phyloP scores from a whole-genome alignment of 2,113 vertebrate genomes.

The Globicephala melas region DNA sequence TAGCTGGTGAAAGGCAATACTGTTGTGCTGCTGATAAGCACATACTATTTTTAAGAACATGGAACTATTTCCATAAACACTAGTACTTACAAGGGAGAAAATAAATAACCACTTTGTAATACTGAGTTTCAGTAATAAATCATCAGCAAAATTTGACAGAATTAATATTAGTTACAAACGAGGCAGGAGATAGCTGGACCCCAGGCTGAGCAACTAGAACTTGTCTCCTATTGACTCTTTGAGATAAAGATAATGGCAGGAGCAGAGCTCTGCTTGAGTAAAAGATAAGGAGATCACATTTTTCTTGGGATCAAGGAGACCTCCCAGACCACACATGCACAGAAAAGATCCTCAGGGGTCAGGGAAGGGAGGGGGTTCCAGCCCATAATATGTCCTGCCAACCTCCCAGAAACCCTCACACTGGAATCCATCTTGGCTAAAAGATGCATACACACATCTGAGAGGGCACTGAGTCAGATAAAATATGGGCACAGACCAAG shows the following conservation, averaged over 20 bases:
- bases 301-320: neutral
- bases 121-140: neutral
- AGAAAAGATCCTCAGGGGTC: neutral
- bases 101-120: neutral
- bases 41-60: slow-evolving; percentile 43
- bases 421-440: neutral
- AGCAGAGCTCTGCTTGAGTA: neutral
- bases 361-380: rapidly evolving
- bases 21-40: slow-evolving; percentile 58
- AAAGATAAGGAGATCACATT: neutral
- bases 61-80: slow-evolving; percentile 46
- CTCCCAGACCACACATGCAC: neutral
- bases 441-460: neutral
- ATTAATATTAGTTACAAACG: neutral
- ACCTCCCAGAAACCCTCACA: neutral
- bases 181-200: neutral
- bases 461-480: neutral
- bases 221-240: neutral
- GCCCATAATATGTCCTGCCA: neutral
- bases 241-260: neutral
- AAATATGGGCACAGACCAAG: neutral
- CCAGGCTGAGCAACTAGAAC: neutral
- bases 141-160: neutral
- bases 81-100: slow-evolving; percentile 52
- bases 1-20: slow-evolving; percentile 51